These are phyloP conservation scores for Trisateles emortualis DNA, from an alignment of 2,888 invertebrate species.

Conservation along the genomic window DNA sequence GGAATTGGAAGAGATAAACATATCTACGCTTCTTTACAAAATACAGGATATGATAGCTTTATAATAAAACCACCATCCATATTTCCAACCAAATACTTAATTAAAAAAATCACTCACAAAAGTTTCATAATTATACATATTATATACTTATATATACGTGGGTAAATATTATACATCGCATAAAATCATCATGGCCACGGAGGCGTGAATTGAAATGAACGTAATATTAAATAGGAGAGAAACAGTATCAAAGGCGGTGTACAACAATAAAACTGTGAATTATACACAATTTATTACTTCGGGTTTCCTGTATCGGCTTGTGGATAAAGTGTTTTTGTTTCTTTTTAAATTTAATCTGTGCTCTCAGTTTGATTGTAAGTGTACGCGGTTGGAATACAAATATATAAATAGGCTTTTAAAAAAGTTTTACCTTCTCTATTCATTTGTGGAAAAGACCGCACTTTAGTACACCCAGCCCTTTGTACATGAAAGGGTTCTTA, in stretches of 20 bases:
- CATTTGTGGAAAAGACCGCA: not conserved
- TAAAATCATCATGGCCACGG: not conserved
- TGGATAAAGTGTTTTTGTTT: conserved; percentile 34
- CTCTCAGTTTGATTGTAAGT: not conserved
- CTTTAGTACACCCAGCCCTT: not conserved
- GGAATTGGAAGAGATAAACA: too few species aligned
- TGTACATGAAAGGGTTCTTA: not conserved
- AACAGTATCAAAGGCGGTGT: conserved; percentile 26
- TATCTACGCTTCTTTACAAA: too few species aligned
- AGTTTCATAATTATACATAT: too few species aligned
- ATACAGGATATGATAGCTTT: too few species aligned
- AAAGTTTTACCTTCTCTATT: not conserved
- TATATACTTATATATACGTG: too few species aligned
- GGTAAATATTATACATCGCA: not conserved
- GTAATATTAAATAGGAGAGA: conserved; percentile 2
- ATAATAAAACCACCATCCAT: too few species aligned
- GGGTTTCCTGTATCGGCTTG: conserved; percentile 59
- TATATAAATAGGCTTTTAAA: not conserved
- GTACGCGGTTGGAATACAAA: not conserved
- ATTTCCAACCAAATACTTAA: too few species aligned
- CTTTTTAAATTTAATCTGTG: conserved; percentile 1
- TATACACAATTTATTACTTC: conserved; percentile 62
- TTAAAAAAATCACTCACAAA: too few species aligned
- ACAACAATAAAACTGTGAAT: conserved; percentile 55
- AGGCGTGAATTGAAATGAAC: not conserved